A percentile compares a stretch with the other conserved stretches of the same genome.
Evolutionary conservation across 1,140 invertebrate genomes (phyloP).

Genomic region (Tetragonula clypearis): DNA sequence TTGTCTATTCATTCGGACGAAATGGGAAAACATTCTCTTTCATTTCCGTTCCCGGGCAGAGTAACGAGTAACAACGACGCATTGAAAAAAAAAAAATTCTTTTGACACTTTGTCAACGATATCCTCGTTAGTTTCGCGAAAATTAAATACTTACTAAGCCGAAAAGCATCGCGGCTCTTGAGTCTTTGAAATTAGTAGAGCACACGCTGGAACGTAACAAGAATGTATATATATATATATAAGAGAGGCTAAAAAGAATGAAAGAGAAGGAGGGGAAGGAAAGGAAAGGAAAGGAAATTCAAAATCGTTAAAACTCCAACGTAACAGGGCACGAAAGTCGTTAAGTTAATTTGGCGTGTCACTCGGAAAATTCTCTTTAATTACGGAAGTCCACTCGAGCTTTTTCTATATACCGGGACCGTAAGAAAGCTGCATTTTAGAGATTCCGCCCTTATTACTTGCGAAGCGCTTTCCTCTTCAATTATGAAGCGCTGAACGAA

Average conservation of each 20-base stretch:
- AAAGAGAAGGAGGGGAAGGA: not conserved
- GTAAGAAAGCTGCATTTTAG: slow-evolving; percentile 39
- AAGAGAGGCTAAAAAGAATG: too few species aligned
- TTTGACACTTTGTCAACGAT: not conserved
- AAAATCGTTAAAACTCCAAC: slow-evolving; percentile 13
- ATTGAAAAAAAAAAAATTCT: not conserved
- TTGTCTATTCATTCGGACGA: not conserved
- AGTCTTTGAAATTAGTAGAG: not conserved
- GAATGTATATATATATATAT: not conserved
- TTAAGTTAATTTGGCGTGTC: slow-evolving; percentile 46
- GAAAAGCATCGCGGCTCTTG: not conserved
- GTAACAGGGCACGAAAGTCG: slow-evolving; percentile 38
- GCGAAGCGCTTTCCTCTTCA: slow-evolving; percentile 26
- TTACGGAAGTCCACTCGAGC: slow-evolving; percentile 39
- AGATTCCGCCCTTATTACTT: slow-evolving; percentile 44
- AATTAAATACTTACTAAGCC: not conserved
- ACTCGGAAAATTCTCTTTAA: slow-evolving; percentile 58
- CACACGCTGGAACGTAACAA: not conserved
- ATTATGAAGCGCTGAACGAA: slow-evolving; percentile 16
- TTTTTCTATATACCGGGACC: slow-evolving; percentile 22
- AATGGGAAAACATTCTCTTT: not conserved
- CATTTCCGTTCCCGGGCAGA: not conserved
- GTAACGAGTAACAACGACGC: not conserved
- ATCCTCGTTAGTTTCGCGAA: not conserved
- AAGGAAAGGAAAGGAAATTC: not conserved